Base-by-base conservation (phyloP, 2,888 invertebrate species). In the Drosophila yooni region DNA sequence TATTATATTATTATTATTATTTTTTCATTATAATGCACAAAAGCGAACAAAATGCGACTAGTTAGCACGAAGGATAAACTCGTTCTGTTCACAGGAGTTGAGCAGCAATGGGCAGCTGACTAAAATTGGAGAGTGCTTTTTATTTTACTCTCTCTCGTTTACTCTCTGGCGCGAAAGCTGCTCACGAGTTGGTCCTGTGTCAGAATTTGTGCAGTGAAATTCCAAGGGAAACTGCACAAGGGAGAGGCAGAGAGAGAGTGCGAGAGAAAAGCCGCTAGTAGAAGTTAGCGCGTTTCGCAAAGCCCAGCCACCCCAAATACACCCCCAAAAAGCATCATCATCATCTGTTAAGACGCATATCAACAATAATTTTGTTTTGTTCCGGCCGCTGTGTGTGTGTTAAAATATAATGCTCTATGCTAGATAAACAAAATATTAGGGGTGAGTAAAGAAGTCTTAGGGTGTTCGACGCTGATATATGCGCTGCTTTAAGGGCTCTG, bases 31-130 rank as follows among this genome's bases (percentile, higher is more conserved):
- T 40, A 48, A 52, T 56, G 81, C 67, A 70, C 46, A 76, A 70
- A 69, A 79, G 83, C 78, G 74, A 88, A 80, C 71, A 73, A 88
- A 83, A 86, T 72, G 76, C 89, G 88, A 83, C 90, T 74, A 79
- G 63, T 75, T 81, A 81, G 89, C 79, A 86, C 91, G 87, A 92
- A 92, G 91, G 91, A 91, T 91, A 85, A 88, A 91, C 91, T 91
- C 92, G 91, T 89, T 92, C 92, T 92, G 81, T 76, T 64, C 70
- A 53, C 46, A 56, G 67, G 58, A 61, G 48, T 34, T 76, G 67
- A 72, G 27, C 43, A 59, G 60, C 70, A 57, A 51, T 54, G 61
- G 64, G 76, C 83, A 83, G 83, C 83, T 85, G 85, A 81, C 77
- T 63, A 70, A 57, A 40, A 7, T 13, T 43, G 29, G 73, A 75